Base-by-base conservation (phyloP, 2,888 invertebrate genomes). In the Phortica magna region DNA sequence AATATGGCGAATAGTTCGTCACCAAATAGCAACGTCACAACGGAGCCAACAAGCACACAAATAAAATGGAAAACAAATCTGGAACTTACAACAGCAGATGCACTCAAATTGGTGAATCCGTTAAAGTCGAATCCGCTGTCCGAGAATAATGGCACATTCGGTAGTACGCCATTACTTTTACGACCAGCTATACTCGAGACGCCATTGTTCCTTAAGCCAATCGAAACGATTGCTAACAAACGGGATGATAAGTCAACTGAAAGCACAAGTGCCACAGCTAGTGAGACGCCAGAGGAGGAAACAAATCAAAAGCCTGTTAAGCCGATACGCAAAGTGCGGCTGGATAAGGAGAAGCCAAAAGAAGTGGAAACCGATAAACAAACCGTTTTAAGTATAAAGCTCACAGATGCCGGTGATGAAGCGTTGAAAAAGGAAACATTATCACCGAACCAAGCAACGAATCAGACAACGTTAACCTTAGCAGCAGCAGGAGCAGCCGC, bases 71-170 rank as follows among this genome's bases (percentile, higher is more conserved):
- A 90, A 67, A 78, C 88, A 6, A 80, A 80, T 59, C 65, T 80
- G 7, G 89, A 88, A n/a, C 19, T 81, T 6, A 68, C 82, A 42
- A 31, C 70, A 70, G 12, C 70, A n/a, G 83, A 83, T 22, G 73
- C 75, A 7, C 19, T 81, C 9, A 83, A 82, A 76, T 43, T 48
- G 41, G n/a, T 83, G 5, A 85, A 87, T 77, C 74, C 80, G 1
- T 85, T 89, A 4, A 85, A 90, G 77, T 82, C 88, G 31, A 91
- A 91, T 87, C 88, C 90, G 0, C 76, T 91, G 76, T 86, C 84
- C 0, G 90, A 91, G 77, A 91, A 90, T 78, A 91, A 91, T 81
- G 82, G 87, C 0, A 92, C 91, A 14, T 92, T 92, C 80, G 92
- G 92, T 48, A 90, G 91, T 76, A 84, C 87, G 9, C 90, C 91